Conservation (phyloP, 2,888 invertebrate genomes). For the Cheilosia grossa region DNA sequence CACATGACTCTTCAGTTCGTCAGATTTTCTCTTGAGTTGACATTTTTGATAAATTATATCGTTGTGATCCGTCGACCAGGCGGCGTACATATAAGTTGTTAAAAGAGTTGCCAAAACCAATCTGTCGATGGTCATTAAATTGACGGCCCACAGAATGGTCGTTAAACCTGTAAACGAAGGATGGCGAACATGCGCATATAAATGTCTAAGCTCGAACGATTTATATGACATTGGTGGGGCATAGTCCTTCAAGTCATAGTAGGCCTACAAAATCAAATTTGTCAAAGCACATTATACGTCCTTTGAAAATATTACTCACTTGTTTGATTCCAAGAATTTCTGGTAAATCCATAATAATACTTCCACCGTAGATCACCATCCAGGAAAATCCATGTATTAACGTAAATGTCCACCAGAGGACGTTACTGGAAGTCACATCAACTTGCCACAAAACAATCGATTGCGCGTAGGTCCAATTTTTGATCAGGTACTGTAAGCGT, state of each 20-base stretch:
- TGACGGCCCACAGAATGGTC: constrained; percentile 85
- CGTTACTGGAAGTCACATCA: constrained; percentile 83
- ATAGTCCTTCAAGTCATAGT: constrained; percentile 84
- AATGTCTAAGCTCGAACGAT: constrained; percentile 84
- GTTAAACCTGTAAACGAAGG: constrained; percentile 86
- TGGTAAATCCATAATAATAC: constrained; percentile 86
- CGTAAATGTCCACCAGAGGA: constrained; percentile 84
- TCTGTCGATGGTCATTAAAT: constrained; percentile 87
- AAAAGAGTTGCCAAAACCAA: constrained; percentile 84
- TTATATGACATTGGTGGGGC: constrained; percentile 85
- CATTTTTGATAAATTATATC: constrained; percentile 85
- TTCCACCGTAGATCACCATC: constrained; percentile 86
- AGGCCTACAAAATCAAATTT: constrained; percentile 81
- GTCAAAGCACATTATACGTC: neutral
- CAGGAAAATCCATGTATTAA: constrained; percentile 84
- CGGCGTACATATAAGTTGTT: constrained; percentile 85
- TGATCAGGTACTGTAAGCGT: constrained; percentile 83
- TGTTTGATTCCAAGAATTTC: constrained; percentile 87
- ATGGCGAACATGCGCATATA: constrained; percentile 86
- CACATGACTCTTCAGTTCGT: constrained; percentile 80
- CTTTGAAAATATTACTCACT: constrained; percentile 77
- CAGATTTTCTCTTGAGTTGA: constrained; percentile 84
- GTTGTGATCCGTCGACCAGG: constrained; percentile 85
- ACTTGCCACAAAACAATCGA: constrained; percentile 85
- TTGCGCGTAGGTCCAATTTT: constrained; percentile 84